Evolutionary conservation across 2,113 vertebrate species (phyloP).

Genomic region (Pavo muticus): DNA sequence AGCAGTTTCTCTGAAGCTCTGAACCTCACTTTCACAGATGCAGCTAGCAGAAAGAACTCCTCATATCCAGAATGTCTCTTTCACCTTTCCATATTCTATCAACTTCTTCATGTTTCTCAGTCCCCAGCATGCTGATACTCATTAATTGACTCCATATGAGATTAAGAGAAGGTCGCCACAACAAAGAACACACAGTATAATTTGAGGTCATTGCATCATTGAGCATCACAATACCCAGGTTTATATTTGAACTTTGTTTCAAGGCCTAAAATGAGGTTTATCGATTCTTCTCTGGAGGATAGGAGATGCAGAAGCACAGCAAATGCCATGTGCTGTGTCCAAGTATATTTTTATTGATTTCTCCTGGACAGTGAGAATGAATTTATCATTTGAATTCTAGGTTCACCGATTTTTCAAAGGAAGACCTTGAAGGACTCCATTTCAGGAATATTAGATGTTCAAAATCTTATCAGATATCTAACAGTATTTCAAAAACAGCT

Average conservation of each 20-base stretch:
- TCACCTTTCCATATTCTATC: not conserved
- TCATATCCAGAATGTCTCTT: not conserved
- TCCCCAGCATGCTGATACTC: not conserved
- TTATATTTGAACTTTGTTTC: not conserved
- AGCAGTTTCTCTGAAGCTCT: not conserved
- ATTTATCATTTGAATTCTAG: not conserved
- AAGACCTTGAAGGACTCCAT: not conserved
- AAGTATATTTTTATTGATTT: not conserved
- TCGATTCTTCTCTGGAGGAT: not conserved
- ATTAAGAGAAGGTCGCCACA: not conserved
- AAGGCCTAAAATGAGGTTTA: not conserved
- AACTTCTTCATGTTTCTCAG: not conserved
- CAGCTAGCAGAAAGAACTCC: not conserved
- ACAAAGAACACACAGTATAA: not conserved
- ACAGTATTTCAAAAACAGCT: not conserved
- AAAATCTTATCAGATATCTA: not conserved
- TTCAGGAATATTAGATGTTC: not conserved
- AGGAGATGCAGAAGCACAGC: not conserved
- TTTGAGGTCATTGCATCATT: not conserved
- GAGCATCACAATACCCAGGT: accelerated
- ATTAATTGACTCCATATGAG: not conserved
- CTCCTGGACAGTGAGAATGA: not conserved
- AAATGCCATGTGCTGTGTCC: not conserved
- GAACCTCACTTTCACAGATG: not conserved
- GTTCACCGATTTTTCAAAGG: not conserved